Base-by-base conservation (phyloP, 1,140 invertebrate genomes). In the Anoplolepis gracilipes region DNA sequence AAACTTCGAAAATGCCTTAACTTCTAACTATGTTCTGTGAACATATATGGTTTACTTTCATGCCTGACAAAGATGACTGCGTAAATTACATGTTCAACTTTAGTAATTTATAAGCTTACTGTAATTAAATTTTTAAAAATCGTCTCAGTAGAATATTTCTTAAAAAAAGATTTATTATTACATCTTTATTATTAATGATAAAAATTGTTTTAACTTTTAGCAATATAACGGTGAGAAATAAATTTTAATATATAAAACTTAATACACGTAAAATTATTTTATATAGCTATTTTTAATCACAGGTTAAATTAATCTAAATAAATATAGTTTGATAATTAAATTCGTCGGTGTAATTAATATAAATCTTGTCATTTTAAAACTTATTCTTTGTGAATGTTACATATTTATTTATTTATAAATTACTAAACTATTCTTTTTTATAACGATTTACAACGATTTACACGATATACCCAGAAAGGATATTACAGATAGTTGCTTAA, bases 171-270 rank as follows among this genome's bases (percentile, higher is more conserved):
- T 28, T 28, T 30, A 70, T 30, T 30, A 46, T 46, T 11, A 10
- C 22, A 70, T n/a, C 28, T 70, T 70, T 70, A 70, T 70, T 70
- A 53, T 33, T 70, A 72, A 10, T 2, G 7, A 0, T 22, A 33
- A 33, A 70, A 53, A 33, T 33, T 67, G 16, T 36, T 42, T 53
- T 13, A 11, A 2, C 33, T 2, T 70, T 30, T 0, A 30, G 16
- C n/a, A 30, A 70, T 53, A 30, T 49, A 70, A 70, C 30, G 53
- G 2, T 10, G 0, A 33, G 8, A 42, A 42, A 10, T 42, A 13
- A 30, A 49, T 53, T 67, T 46, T 53, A 1, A 16, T 1, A 3
- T 3, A 46, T 70, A 72, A 33, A 46, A 46, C 16, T 0, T 70
- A 0, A 19, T 11, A 19, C 1, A 46, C 30, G n/a, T n/a, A 72